These are phyloP conservation scores for Polypedilum vanderplanki DNA, from an alignment of 1,140 invertebrate species.

Conservation along the genomic window DNA sequence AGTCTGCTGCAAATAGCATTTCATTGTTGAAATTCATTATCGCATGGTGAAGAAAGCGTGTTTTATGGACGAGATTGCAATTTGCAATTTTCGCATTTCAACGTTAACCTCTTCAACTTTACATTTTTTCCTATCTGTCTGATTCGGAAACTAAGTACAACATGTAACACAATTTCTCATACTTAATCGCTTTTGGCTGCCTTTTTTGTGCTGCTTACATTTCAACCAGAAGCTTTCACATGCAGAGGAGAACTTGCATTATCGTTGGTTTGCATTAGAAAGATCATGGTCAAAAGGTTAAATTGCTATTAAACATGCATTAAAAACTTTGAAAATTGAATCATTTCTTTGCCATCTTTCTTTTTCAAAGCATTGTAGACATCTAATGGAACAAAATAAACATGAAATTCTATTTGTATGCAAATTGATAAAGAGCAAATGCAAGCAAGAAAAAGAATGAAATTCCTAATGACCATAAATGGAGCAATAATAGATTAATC, in stretches of 20 bases:
- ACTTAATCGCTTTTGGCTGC: too few relatives aligned
- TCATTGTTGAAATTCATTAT: constrained; percentile 11
- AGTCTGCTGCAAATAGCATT: not conserved
- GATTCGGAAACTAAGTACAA: too few relatives aligned
- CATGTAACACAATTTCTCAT: too few relatives aligned
- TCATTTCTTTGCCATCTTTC: not conserved
- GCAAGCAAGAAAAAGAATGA: not conserved
- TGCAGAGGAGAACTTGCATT: not conserved
- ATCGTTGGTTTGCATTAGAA: not conserved
- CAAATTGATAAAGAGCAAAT: not conserved
- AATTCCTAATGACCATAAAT: constrained; percentile 19
- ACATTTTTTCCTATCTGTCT: not conserved
- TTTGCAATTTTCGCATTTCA: not conserved
- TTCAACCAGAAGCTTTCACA: too few relatives aligned
- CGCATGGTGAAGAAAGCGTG: not conserved
- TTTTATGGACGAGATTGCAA: not conserved
- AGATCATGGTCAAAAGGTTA: constrained; percentile 23
- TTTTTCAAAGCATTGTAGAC: too few relatives aligned
- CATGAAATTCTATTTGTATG: constrained; percentile 26
- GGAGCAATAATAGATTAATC: constrained; percentile 12
- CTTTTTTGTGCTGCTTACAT: too few relatives aligned
- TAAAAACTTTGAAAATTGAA: constrained; percentile 22
- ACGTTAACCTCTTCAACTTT: not conserved
- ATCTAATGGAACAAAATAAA: not conserved
- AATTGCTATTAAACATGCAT: constrained; percentile 15